Conservation (phyloP, 2,113 vertebrate genomes). For the Cnemophilus loriae region DNA sequence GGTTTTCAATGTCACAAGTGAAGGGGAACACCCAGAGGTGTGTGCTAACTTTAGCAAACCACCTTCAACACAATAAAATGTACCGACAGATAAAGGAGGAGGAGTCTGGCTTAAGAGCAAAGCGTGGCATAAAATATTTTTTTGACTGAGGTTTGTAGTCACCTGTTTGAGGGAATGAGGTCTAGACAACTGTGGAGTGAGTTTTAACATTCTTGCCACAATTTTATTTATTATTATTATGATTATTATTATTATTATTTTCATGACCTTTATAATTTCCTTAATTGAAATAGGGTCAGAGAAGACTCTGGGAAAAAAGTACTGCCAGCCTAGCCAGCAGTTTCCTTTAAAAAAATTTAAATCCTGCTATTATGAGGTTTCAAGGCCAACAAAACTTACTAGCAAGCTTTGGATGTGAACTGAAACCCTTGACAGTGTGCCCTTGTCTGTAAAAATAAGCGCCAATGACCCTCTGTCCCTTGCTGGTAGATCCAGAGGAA, state of each 20-base stretch:
- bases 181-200: not conserved
- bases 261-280: not conserved
- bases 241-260: not conserved
- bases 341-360: not conserved
- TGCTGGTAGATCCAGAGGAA: not conserved
- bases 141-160: not conserved
- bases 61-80: not conserved
- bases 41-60: not conserved
- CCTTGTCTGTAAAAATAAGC: slow-evolving; percentile 53
- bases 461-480: not conserved
- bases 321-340: not conserved
- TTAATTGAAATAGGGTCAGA: not conserved
- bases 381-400: not conserved
- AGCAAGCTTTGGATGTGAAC: not conserved
- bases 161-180: not conserved
- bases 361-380: not conserved
- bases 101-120: not conserved
- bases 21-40: not conserved
- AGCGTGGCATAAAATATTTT: not conserved
- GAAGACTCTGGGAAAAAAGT: not conserved
- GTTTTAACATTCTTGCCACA: not conserved
- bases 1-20: not conserved
- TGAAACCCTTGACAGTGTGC: not conserved
- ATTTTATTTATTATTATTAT: not conserved
- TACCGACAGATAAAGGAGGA: not conserved